Evolutionary conservation across 2,888 invertebrate genomes (phyloP).

Genomic region (Drosophila paucipuncta): DNA sequence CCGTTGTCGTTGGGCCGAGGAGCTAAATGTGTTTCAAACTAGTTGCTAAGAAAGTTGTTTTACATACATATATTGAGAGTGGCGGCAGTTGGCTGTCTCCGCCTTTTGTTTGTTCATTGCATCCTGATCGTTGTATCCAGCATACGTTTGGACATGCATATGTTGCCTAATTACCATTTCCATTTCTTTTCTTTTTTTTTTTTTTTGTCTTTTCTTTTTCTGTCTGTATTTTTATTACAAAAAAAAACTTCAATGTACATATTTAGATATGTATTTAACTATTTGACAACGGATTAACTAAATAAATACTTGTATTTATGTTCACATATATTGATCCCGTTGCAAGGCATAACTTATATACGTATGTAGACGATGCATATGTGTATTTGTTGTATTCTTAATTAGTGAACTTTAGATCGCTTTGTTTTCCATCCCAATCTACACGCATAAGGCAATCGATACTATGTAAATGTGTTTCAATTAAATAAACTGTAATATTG

Average conservation of each 20-base stretch:
- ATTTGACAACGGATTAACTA: neutral
- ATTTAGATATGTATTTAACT: neutral
- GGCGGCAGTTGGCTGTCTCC: conserved; percentile 8
- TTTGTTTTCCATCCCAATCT: conserved; percentile 5
- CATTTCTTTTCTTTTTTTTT: neutral
- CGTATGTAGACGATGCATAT: neutral
- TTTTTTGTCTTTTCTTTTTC: conserved; percentile 1
- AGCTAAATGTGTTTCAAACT: conserved; percentile 36
- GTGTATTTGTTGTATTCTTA: neutral
- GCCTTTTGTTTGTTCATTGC: conserved; percentile 37
- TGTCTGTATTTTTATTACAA: neutral
- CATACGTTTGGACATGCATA: conserved; percentile 26
- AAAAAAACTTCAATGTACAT: neutral
- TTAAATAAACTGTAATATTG: conserved; percentile 5
- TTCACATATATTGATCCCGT: neutral
- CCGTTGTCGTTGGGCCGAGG: neutral
- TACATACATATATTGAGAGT: conserved; percentile 10
- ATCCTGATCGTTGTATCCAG: conserved; percentile 22
- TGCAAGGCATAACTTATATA: neutral
- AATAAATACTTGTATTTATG: neutral
- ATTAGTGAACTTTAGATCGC: neutral
- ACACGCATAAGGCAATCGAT: conserved; percentile 5
- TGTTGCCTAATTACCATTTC: neutral
- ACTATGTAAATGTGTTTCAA: conserved; percentile 6
- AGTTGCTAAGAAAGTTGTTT: conserved; percentile 34